These are phyloP conservation scores for Aurelia aurita complex sp. Pacific DNA, from an alignment of 30 jellyfish, hydroid and myxozoan genomes.

Conservation along the genomic window DNA sequence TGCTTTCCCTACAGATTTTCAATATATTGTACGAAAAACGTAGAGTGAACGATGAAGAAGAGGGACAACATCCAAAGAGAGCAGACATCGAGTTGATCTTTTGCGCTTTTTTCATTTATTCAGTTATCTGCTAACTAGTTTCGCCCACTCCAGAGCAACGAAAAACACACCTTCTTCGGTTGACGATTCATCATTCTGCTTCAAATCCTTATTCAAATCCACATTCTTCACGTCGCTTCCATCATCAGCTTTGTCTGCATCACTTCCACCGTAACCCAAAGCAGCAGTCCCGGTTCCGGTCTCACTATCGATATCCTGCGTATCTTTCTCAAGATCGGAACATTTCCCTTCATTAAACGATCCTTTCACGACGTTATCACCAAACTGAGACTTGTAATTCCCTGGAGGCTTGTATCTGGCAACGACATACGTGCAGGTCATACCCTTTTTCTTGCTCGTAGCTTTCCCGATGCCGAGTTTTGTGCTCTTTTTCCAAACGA, in stretches of 20 bases:
- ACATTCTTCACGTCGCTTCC: neutral
- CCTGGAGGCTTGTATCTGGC: constrained; percentile 85
- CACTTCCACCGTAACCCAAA: too few species aligned
- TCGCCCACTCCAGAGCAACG: too few species aligned
- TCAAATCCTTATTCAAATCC: neutral
- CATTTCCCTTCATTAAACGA: constrained; percentile 60
- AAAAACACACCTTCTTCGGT: neutral
- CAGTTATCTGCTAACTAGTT: too few species aligned
- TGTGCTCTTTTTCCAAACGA: constrained; percentile 72
- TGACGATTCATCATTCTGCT: neutral
- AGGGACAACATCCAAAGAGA: too few species aligned
- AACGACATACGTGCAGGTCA: constrained; percentile 74
- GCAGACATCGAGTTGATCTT: too few species aligned
- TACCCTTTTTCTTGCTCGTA: constrained; percentile 40
- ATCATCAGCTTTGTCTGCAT: too few species aligned
- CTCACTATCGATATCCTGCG: constrained; percentile 59
- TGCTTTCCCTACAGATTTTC: too few species aligned
- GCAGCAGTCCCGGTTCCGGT: constrained; percentile 69
- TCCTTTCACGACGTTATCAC: constrained; percentile 61
- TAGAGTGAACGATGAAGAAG: too few species aligned
- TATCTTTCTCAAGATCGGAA: constrained; percentile 53
- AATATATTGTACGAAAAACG: neutral
- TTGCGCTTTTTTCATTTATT: too few species aligned
- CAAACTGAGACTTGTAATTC: constrained; percentile 52
- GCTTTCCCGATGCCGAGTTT: constrained; percentile 79